These are phyloP conservation scores for Geotrypetes seraphini DNA, from an alignment of 2,797 vertebrate species.

Conservation along the genomic window DNA sequence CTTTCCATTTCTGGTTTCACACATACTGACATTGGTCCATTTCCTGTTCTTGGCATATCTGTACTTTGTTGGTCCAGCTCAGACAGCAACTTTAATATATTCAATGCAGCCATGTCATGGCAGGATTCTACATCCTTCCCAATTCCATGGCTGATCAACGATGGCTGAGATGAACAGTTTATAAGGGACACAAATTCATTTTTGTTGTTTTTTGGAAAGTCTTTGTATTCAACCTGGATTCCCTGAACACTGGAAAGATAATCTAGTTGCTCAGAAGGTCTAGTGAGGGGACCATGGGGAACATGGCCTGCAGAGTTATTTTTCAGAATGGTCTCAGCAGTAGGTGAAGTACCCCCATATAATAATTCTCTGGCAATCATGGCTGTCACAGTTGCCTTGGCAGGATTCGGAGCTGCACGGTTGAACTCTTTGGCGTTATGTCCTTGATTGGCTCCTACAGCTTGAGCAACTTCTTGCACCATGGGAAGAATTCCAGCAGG, in stretches of 20 bases:
- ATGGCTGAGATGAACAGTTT: constrained; percentile 91
- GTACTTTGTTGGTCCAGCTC: constrained; percentile 88
- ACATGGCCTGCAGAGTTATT: constrained; percentile 66
- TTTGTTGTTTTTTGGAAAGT: constrained; percentile 98
- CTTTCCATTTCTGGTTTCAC: too few species aligned
- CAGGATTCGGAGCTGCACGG: constrained; percentile 73
- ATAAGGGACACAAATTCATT: constrained; percentile 97
- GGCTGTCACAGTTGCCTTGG: constrained; percentile 86
- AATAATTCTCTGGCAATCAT: constrained; percentile 80
- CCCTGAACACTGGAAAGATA: constrained; percentile 81
- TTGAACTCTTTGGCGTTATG: constrained; percentile 82
- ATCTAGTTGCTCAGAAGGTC: constrained; percentile 85
- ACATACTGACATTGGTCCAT: constrained; percentile 89
- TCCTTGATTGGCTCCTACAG: constrained; percentile 82
- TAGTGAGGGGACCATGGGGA: constrained; percentile 75
- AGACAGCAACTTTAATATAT: constrained; percentile 92
- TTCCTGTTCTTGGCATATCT: constrained; percentile 81
- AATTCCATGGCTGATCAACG: constrained; percentile 94
- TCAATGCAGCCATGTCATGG: constrained; percentile 96
- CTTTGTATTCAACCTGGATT: constrained; percentile 97
- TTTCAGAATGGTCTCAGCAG: constrained; percentile 86
- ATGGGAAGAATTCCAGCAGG: constrained; percentile 96
- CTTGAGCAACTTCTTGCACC: constrained; percentile 96
- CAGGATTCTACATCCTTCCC: constrained; percentile 95
- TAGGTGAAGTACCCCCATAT: constrained; percentile 80